Evolutionary conservation across 2,113 vertebrate genomes (phyloP).

Genomic region (Ursus arctos): DNA sequence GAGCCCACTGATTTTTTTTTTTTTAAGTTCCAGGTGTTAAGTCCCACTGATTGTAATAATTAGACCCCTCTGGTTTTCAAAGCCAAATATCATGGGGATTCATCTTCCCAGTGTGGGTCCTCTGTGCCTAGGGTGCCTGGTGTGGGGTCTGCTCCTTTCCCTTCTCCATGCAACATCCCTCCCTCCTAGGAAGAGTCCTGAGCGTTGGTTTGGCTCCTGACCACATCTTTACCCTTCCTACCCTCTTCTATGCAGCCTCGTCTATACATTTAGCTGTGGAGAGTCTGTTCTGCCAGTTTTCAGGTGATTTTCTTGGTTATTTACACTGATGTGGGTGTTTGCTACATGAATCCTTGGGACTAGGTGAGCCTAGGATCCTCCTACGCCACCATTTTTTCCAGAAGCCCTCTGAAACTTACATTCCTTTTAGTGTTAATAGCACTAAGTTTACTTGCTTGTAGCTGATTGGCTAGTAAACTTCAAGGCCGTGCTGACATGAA

Average conservation of each 20-base stretch:
- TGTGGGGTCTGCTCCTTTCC: background rate
- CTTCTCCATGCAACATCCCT: background rate
- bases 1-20: background rate
- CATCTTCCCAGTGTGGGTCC: background rate
- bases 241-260: background rate
- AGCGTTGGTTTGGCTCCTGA: background rate
- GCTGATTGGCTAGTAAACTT: background rate
- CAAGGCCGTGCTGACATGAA: background rate
- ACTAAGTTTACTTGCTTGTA: background rate
- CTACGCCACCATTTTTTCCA: background rate
- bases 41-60: background rate
- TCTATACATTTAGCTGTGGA: background rate
- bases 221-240: background rate
- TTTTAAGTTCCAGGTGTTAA: background rate
- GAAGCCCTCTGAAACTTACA: background rate
- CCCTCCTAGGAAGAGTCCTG: background rate
- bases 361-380: background rate
- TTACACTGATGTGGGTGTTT: background rate
- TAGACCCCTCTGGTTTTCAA: background rate
- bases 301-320: background rate
- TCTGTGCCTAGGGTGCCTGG: background rate
- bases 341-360: background rate
- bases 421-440: background rate
- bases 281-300: background rate
- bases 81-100: background rate